Evolutionary conservation across 2,797 vertebrate species (phyloP).

Genomic region (Philypnodon macrostomus): DNA sequence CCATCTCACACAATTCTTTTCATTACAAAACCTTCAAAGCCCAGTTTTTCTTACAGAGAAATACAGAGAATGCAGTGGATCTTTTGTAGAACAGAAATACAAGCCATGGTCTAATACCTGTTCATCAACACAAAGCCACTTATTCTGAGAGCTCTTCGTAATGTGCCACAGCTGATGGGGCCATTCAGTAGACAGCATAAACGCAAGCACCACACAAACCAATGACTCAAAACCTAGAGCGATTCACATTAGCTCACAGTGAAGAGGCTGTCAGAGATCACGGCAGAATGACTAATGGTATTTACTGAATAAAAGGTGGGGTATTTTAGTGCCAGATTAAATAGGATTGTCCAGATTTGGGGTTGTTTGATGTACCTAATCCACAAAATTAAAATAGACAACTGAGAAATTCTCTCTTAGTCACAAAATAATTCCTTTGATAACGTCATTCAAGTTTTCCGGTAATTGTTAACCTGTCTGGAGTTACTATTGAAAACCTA

Average conservation of each 20-base stretch:
- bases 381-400: too few species aligned
- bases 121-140: slow-evolving; percentile 29
- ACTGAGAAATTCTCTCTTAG: too few species aligned
- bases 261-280: neutral
- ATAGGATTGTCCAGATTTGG: too few species aligned
- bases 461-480: too few species aligned
- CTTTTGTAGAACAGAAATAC: slow-evolving; percentile 12
- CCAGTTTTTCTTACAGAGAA: slow-evolving; percentile 11
- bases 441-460: too few species aligned
- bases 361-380: too few species aligned
- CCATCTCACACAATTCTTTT: slow-evolving; percentile 8
- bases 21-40: slow-evolving; percentile 25
- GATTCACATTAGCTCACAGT: slow-evolving; percentile 19
- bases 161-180: slow-evolving; percentile 24
- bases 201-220: slow-evolving; percentile 10
- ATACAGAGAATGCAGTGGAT: slow-evolving; percentile 4
- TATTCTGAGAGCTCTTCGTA: slow-evolving; percentile 9
- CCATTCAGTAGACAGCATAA: slow-evolving; percentile 19
- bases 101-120: slow-evolving; percentile 5
- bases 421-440: too few species aligned
- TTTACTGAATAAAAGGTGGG: too few species aligned
- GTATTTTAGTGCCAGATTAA: too few species aligned
- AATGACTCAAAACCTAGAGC: slow-evolving; percentile 11
- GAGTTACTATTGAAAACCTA: too few species aligned
- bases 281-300: too few species aligned